Evolutionary conservation across 2,797 vertebrate species (phyloP), one percentile per base, ranked within the genome.

Genomic region (Paedocypris micromegethes): DNA sequence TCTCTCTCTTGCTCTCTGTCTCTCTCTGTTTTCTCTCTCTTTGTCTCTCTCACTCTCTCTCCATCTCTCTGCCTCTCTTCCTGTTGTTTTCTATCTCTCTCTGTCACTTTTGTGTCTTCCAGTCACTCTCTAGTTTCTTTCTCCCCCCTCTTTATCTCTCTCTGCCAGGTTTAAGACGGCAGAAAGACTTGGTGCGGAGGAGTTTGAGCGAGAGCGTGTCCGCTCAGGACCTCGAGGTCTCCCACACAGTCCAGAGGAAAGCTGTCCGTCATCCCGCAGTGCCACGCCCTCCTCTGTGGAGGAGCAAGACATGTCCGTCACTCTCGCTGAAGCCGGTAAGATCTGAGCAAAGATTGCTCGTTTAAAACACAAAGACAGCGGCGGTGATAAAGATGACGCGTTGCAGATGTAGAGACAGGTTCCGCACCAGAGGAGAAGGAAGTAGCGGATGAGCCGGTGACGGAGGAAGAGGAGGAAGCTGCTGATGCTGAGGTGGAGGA

Each of bases 91-190:
- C 7, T 44, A 41, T 55, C 38, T 48, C 46, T 47, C 5, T 45
- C 41, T 48, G 38, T 46, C 66, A 44, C 5, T 37, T 23, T 23
- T 23, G 23, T 23, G 23, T 23, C 23, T 23, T 23, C 23, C 46
- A n/a, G 39, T 39, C 50, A 2, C 49, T 47, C 46, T 42, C 38
- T 44, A 57, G 43, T 5, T 9, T 46, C 5, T 9, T 6, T 41
- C 65, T 46, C 4, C 39, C 60, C 46, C 56, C 45, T 44, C 47
- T 45, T 49, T 54, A 51, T 37, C 55, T 23, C 54, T 58, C 51
- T 54, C 44, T 23, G 1, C 83, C 88, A 98, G 95, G 91, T 96
- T 96, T 87, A 96, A 94, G 88, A 92, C 90, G 80, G 91, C 95
- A 83, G 95, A 98, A 79, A 91, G 92, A 53, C 82, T 93, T 82